A percentile compares a stretch with the other conserved stretches of the same genome.
Conservation (phyloP, 2,113 vertebrate species). For the Triplophysa siluroides region DNA sequence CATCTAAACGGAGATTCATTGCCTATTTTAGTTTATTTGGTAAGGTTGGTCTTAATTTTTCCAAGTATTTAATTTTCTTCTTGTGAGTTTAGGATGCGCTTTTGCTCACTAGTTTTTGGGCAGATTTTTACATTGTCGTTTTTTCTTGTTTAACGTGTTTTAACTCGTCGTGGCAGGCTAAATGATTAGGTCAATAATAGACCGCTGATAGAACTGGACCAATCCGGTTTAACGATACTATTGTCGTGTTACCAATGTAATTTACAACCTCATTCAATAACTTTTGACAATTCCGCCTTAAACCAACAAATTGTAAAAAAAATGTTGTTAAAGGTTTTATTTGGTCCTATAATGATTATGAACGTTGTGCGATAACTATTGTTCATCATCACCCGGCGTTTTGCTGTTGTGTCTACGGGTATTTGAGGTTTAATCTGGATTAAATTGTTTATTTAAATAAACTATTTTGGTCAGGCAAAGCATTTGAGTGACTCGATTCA, state of each 20-base stretch:
- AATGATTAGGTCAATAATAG: background rate
- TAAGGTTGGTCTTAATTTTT: background rate
- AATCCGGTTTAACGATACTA: constrained; percentile 8
- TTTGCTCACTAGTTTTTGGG: background rate
- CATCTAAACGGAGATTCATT: background rate
- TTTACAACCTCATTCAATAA: background rate
- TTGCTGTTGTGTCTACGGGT: background rate
- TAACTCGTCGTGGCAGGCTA: no score
- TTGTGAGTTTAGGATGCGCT: background rate
- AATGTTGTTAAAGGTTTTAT: background rate
- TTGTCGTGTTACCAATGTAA: background rate
- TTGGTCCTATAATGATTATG: background rate
- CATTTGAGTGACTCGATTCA: background rate
- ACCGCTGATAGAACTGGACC: background rate
- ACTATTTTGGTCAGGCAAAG: background rate
- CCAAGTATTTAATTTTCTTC: background rate
- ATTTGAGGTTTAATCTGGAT: background rate
- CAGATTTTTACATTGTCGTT: background rate
- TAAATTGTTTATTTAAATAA: background rate
- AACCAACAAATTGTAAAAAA: background rate
- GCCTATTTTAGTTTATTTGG: background rate
- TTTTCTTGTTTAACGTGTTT: background rate
- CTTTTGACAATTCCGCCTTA: background rate
- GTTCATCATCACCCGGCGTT: background rate
- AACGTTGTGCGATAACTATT: background rate